Conservation (phyloP, 2,113 vertebrate species). For the Mobula birostris region DNA sequence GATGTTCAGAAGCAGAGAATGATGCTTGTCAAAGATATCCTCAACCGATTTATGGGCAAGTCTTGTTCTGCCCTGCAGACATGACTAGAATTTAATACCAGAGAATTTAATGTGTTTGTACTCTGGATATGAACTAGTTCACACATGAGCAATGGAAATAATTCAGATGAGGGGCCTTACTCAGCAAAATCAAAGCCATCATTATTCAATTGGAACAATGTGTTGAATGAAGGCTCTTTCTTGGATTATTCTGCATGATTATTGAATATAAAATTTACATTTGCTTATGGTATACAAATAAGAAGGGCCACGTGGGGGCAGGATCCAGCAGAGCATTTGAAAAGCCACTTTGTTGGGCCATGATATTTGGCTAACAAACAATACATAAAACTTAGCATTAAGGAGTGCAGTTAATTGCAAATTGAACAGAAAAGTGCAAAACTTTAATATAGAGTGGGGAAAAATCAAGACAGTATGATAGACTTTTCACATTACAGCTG, state of each 20-base stretch:
- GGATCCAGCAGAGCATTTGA: neutral
- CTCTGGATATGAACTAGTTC: too few species aligned
- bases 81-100: too few species aligned
- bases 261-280: neutral
- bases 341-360: neutral
- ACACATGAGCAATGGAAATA: too few species aligned
- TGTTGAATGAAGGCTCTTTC: neutral
- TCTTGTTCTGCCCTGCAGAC: too few species aligned
- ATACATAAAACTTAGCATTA: neutral
- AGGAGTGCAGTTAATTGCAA: neutral
- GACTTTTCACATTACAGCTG: neutral
- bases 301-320: neutral
- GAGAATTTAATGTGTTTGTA: too few species aligned
- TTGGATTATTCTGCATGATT: neutral
- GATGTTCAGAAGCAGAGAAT: too few species aligned
- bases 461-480: neutral
- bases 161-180: too few species aligned
- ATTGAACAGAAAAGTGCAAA: neutral
- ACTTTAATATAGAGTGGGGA: neutral
- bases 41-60: too few species aligned
- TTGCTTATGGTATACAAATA: neutral
- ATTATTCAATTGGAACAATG: neutral
- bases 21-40: too few species aligned
- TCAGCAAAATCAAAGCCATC: too few species aligned
- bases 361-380: neutral